phyloP scores from a whole-genome alignment of 2,888 invertebrate genomes.

The Stegana nigrithorax region DNA sequence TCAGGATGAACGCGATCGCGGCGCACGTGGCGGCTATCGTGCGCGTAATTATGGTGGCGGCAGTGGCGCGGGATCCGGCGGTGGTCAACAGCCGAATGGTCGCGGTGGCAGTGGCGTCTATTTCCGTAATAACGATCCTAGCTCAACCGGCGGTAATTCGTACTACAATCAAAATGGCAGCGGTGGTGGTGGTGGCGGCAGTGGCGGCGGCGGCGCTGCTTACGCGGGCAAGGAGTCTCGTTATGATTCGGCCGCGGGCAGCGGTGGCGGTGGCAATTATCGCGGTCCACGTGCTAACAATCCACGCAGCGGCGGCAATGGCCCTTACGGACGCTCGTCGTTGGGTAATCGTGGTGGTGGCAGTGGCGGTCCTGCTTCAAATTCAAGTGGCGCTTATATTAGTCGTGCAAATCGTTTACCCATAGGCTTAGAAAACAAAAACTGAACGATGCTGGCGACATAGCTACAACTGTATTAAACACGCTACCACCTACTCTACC shows the following conservation, averaged over 20 bases:
- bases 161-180: slow-evolving; percentile 50
- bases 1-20: slow-evolving; percentile 50
- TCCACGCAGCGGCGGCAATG: slow-evolving; percentile 49
- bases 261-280: slow-evolving; percentile 50
- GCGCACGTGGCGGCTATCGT: slow-evolving; percentile 50
- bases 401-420: slow-evolving; percentile 53
- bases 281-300: slow-evolving; percentile 59
- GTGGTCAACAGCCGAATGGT: slow-evolving; percentile 45
- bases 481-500: not conserved
- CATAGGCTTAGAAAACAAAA: slow-evolving; percentile 57
- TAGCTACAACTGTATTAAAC: slow-evolving; percentile 42
- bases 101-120: slow-evolving; percentile 57
- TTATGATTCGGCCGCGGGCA: slow-evolving; percentile 52
- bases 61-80: slow-evolving; percentile 49
- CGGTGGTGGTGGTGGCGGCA: slow-evolving; percentile 44
- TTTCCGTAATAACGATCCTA: slow-evolving; percentile 65
- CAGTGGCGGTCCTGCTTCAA: slow-evolving; percentile 40
- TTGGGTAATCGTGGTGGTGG: slow-evolving; percentile 47
- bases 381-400: slow-evolving; percentile 54
- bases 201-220: too few species aligned
- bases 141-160: slow-evolving; percentile 37
- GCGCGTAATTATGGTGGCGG: slow-evolving; percentile 56
- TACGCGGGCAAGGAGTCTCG: slow-evolving; percentile 53
- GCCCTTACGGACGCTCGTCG: slow-evolving; percentile 55
- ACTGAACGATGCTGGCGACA: slow-evolving; percentile 38